Evolutionary conservation across 2,113 vertebrate genomes (phyloP), one percentile per base, ranked within the genome.

Genomic region (Pomatorhinus ruficollis): DNA sequence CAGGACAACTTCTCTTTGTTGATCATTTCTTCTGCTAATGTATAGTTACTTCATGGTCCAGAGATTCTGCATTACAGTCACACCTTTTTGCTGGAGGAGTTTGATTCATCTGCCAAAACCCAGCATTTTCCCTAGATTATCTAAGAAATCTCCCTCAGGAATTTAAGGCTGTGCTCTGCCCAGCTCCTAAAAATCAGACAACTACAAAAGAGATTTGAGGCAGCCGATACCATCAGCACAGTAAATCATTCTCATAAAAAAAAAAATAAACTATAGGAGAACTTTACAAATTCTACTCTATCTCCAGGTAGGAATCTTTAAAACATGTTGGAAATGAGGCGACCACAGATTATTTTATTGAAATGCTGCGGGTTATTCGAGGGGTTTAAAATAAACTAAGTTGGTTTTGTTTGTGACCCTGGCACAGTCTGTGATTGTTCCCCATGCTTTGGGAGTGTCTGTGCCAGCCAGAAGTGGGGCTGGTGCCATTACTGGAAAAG

Each of bases 331-430:
- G 54, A 82, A 82, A 42, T 12, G 0, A 63, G 23, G 31, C 84
- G 78, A 63, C 30, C 40, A 24, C n/a, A 28, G 47, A 40, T 37
- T 87, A 11, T 68, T 82, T 90, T 56, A 68, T 52, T 68, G 31
- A 50, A 40, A n/a, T 52, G 31, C 31, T 66, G 50, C 27, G 37
- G 40, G 53, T 78, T 83, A 50, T 42, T 52, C 75, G 47, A 59
- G 35, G 1, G 2, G 3, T 76, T 9, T 2, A 7, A 18, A 39
- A 49, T 6, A 30, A 61, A 15, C 7, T 3, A 22, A 27, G 17
- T 63, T 93, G 7, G 71, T 74, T 90, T 77, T 72, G 37, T 28
- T 52, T 20, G 4, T 47, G n/a, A 30, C 37, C 15, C 23, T 39
- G 44, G 28, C 65, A 39, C 23, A 54, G 35, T 6, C 27, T 93